Conservation (phyloP, 2,113 vertebrate genomes). For the Vulpes vulpes region DNA sequence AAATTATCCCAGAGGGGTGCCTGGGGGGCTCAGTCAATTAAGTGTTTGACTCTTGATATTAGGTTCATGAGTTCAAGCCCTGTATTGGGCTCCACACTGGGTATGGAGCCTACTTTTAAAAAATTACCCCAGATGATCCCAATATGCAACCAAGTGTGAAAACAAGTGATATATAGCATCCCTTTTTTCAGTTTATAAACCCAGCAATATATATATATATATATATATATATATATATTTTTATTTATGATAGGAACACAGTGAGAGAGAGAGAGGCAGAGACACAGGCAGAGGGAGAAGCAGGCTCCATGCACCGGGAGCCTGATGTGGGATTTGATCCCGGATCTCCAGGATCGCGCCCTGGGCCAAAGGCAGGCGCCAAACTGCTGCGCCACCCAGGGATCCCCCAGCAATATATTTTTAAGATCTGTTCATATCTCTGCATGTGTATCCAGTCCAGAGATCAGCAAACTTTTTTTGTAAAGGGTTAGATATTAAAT, state of each 20-base stretch:
- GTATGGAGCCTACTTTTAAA: neutral
- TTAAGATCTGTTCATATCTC: constrained; percentile 24
- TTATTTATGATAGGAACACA: too few species aligned
- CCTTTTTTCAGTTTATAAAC: constrained; percentile 30
- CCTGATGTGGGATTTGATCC: too few species aligned
- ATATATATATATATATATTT: neutral
- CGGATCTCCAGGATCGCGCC: too few species aligned
- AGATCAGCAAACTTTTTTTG: neutral
- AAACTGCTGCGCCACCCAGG: too few species aligned
- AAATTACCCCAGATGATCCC: neutral
- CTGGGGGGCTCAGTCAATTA: neutral
- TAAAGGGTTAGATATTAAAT: constrained; percentile 37
- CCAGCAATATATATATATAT: neutral
- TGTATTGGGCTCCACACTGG: neutral
- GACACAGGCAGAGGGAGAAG: too few species aligned
- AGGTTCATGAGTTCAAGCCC: neutral
- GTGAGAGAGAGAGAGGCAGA: too few species aligned
- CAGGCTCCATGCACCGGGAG: too few species aligned
- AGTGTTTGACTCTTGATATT: neutral
- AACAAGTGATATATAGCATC: neutral
- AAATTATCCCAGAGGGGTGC: neutral
- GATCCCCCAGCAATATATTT: neutral
- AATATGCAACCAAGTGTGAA: neutral
- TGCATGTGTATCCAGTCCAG: neutral
- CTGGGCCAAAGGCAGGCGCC: too few species aligned